Evolutionary conservation across 2,797 vertebrate species (phyloP).

Genomic region (Pagetopsis macropterus): DNA sequence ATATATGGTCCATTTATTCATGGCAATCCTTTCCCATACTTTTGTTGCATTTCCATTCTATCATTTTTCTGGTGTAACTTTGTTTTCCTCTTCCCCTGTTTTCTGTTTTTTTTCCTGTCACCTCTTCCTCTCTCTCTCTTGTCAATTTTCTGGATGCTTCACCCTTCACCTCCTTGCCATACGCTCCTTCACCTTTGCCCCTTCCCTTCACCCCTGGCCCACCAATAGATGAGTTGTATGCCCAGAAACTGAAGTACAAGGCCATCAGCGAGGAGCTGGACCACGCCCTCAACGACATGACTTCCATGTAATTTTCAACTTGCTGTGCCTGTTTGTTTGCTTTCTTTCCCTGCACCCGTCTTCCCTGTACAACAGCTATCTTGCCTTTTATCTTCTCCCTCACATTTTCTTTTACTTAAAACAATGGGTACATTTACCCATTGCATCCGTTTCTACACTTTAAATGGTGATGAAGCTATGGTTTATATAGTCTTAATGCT

Average conservation of each 20-base stretch:
- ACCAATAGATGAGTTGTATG: slow-evolving; percentile 95
- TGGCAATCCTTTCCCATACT: slow-evolving; percentile 24
- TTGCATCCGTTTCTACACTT: slow-evolving; percentile 24
- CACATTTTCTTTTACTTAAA: neutral
- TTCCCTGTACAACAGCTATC: slow-evolving; percentile 23
- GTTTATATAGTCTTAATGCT: slow-evolving; percentile 11
- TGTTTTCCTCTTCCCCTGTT: slow-evolving; percentile 41
- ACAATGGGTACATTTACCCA: slow-evolving; percentile 4
- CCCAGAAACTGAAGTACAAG: slow-evolving; percentile 99
- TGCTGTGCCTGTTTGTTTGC: slow-evolving; percentile 64
- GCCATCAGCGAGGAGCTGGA: slow-evolving; percentile 99
- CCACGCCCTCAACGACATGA: slow-evolving; percentile 99
- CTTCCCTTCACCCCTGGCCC: slow-evolving; percentile 60
- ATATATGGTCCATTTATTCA: slow-evolving; percentile 22
- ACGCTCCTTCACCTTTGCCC: slow-evolving; percentile 58
- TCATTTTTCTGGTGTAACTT: slow-evolving; percentile 68
- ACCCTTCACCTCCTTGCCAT: slow-evolving; percentile 62
- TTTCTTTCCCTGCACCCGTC: slow-evolving; percentile 48
- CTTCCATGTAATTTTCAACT: slow-evolving; percentile 95
- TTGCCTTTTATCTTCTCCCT: neutral
- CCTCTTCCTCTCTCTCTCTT: slow-evolving; percentile 46
- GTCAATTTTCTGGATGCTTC: slow-evolving; percentile 68
- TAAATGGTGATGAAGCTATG: slow-evolving; percentile 5
- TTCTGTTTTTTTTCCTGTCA: slow-evolving; percentile 52
- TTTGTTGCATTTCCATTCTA: slow-evolving; percentile 49